Evolutionary conservation across 2,113 vertebrate genomes (phyloP).

Genomic region (Epinephelus moara): DNA sequence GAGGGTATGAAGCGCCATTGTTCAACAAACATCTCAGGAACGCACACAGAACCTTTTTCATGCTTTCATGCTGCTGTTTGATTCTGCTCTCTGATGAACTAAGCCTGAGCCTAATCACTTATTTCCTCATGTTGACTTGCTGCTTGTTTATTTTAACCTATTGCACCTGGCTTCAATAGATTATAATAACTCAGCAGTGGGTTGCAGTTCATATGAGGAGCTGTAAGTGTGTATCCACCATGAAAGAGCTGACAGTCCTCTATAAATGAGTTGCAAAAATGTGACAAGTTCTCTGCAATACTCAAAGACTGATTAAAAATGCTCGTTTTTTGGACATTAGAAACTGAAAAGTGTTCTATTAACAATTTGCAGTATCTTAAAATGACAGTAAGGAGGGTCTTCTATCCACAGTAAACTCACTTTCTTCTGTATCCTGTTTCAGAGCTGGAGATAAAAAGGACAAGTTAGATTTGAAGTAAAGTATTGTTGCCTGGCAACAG

Average conservation of each 20-base stretch:
- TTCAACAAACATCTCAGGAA: slow-evolving; percentile 78
- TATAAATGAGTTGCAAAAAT: slow-evolving; percentile 1
- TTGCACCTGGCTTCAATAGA: neutral
- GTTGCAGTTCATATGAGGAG: neutral
- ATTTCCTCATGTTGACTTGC: slow-evolving; percentile 29
- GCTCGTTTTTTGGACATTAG: neutral
- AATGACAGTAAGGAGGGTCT: slow-evolving; percentile 22
- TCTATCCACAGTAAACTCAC: slow-evolving; percentile 54
- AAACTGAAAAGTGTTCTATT: neutral
- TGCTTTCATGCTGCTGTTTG: slow-evolving; percentile 56
- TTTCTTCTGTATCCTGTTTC: slow-evolving; percentile 58
- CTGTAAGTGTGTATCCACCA: neutral
- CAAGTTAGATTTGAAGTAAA: slow-evolving; percentile 80
- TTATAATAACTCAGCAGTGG: neutral
- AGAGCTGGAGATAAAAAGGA: slow-evolving; percentile 72
- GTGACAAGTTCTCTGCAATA: neutral
- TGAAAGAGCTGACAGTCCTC: too few relatives aligned
- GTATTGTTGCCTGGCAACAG: slow-evolving; percentile 87
- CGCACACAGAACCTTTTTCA: slow-evolving; percentile 49
- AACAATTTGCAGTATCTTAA: neutral
- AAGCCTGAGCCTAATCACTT: neutral
- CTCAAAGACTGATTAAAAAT: neutral
- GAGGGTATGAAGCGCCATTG: slow-evolving; percentile 65
- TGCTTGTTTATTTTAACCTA: slow-evolving; percentile 20
- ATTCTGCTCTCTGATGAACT: slow-evolving; percentile 26